These are phyloP conservation scores for Sphyrna mokarran DNA, from an alignment of 2,113 vertebrate genomes.

Conservation along the genomic window DNA sequence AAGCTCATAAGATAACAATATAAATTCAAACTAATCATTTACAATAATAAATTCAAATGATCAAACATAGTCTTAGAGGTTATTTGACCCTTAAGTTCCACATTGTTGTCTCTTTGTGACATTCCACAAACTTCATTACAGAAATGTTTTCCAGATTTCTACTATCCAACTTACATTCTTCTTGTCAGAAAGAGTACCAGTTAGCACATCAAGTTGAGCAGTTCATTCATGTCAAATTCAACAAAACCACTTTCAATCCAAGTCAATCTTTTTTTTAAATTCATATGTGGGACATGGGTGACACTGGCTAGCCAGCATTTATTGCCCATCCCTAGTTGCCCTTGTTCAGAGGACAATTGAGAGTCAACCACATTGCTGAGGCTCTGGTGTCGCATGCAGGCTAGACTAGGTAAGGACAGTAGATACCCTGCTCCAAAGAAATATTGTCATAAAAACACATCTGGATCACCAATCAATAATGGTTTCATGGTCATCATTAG, in stretches of 20 bases:
- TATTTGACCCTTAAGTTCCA: neutral
- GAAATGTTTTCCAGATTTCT: neutral
- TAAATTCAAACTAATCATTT: neutral
- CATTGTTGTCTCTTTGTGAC: neutral
- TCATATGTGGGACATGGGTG: too few relatives aligned
- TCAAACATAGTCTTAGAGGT: neutral
- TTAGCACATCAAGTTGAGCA: neutral
- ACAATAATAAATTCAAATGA: neutral
- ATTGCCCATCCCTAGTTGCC: too few relatives aligned
- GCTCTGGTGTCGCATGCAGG: too few relatives aligned
- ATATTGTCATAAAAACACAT: too few relatives aligned
- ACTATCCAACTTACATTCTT: neutral
- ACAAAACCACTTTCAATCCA: neutral
- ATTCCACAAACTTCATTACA: neutral
- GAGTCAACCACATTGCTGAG: too few relatives aligned
- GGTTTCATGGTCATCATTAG: too few relatives aligned
- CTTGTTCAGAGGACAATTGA: too few relatives aligned
- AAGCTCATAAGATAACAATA: neutral
- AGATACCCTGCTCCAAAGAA: too few relatives aligned
- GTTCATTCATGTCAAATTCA: neutral
- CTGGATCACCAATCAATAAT: too few relatives aligned
- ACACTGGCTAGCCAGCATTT: too few relatives aligned
- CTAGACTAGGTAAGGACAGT: too few relatives aligned
- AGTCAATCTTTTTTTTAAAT: neutral
- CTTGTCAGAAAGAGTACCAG: neutral